Evolutionary conservation across 2,888 invertebrate species (phyloP).

Genomic region (Callyntrura sp.): DNA sequence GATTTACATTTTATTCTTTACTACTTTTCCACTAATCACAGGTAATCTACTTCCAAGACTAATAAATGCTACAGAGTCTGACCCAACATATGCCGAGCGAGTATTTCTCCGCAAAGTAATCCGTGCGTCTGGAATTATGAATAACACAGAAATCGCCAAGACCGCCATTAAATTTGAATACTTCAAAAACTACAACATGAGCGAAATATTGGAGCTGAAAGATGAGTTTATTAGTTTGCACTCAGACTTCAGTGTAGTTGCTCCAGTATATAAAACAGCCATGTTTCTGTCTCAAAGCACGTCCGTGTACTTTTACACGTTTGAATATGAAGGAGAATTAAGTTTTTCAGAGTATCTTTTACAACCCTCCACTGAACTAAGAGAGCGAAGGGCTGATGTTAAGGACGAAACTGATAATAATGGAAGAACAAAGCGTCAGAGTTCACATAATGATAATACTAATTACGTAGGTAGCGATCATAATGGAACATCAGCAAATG

Average conservation of each 20-base stretch:
- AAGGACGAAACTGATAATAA: constrained; percentile 41
- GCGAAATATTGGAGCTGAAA: constrained; percentile 78
- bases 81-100: constrained; percentile 78
- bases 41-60: constrained; percentile 79
- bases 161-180: constrained; percentile 80
- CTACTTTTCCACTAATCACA: constrained; percentile 22
- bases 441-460: neutral
- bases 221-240: constrained; percentile 80
- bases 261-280: constrained; percentile 80
- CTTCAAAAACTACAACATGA: constrained; percentile 80
- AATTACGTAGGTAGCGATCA: neutral
- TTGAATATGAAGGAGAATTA: constrained; percentile 81
- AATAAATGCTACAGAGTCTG: constrained; percentile 74
- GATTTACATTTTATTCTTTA: too few species aligned
- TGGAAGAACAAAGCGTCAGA: constrained; percentile 34
- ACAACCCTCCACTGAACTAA: constrained; percentile 56
- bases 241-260: constrained; percentile 80
- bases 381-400: constrained; percentile 37
- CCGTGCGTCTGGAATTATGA: constrained; percentile 75
- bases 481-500: neutral
- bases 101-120: constrained; percentile 81
- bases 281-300: constrained; percentile 74
- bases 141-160: constrained; percentile 78
- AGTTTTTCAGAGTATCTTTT: constrained; percentile 78
- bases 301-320: constrained; percentile 79